Evolutionary conservation across 2,888 invertebrate species (phyloP).

Genomic region (Leucoma salicis): DNA sequence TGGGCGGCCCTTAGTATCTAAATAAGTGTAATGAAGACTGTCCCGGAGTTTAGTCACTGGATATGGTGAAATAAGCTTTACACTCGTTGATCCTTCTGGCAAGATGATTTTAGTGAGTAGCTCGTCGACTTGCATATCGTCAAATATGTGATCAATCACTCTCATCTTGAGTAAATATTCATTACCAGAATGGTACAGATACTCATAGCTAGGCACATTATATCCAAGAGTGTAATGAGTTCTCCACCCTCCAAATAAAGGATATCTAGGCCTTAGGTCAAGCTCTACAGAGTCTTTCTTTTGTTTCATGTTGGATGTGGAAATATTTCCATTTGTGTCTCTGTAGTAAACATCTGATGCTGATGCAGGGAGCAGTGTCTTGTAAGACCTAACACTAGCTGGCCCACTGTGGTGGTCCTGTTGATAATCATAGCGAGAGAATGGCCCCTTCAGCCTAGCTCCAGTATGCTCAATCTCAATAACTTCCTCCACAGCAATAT

Average conservation of each 20-base stretch:
- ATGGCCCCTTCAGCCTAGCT: constrained; percentile 95
- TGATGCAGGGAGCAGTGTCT: constrained; percentile 91
- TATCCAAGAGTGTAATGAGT: constrained; percentile 98
- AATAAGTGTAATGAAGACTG: constrained; percentile 93
- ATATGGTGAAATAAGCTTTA: constrained; percentile 92
- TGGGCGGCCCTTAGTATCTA: constrained; percentile 96
- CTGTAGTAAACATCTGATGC: constrained; percentile 97
- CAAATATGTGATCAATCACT: constrained; percentile 97
- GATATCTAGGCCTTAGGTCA: constrained; percentile 97
- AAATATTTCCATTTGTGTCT: constrained; percentile 99
- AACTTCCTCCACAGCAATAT: constrained; percentile 97
- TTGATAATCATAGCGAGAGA: constrained; percentile 98
- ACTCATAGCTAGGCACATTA: constrained; percentile 98
- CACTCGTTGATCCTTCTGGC: constrained; percentile 94
- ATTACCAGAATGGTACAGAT: constrained; percentile 90
- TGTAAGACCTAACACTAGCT: constrained; percentile 95
- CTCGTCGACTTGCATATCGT: constrained; percentile 97
- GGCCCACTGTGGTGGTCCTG: constrained; percentile 93
- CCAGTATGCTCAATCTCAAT: constrained; percentile 96
- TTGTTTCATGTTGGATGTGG: constrained; percentile 95
- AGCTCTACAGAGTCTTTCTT: constrained; percentile 96
- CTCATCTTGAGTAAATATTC: constrained; percentile 95
- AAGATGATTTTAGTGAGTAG: constrained; percentile 93
- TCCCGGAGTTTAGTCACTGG: constrained; percentile 88
- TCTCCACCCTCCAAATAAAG: constrained; percentile 99